Conservation (phyloP, 2,797 vertebrate species). For the Enteromius anoplus region DNA sequence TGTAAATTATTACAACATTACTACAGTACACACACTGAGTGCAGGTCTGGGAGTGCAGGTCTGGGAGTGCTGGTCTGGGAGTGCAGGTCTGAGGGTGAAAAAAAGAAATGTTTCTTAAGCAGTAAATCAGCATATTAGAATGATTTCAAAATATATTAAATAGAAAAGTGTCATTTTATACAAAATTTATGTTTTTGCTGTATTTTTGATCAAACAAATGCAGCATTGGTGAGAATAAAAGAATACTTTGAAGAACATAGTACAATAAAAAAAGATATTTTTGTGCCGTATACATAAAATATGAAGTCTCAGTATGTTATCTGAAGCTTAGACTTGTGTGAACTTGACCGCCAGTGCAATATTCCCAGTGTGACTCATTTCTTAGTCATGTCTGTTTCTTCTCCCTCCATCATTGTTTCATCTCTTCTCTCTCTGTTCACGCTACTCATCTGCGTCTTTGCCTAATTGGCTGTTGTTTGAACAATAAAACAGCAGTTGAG, state of each 20-base stretch:
- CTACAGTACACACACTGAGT: too few species aligned
- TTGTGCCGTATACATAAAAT: neutral
- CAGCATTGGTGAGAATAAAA: neutral
- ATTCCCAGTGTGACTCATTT: slow-evolving; percentile 35
- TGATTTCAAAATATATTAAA: neutral
- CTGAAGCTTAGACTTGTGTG: neutral
- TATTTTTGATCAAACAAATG: slow-evolving; percentile 5
- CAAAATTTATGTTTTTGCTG: neutral
- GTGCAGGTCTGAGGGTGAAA: too few species aligned
- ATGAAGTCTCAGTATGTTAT: neutral
- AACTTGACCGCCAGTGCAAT: slow-evolving; percentile 26
- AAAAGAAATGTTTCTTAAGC: neutral
- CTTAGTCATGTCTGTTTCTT: slow-evolving; percentile 6
- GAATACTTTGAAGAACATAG: neutral
- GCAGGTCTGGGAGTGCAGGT: too few species aligned
- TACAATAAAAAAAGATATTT: neutral
- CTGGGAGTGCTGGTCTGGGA: too few species aligned
- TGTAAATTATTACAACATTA: too few species aligned
- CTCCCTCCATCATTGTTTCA: slow-evolving; percentile 6
- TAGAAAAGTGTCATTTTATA: neutral
- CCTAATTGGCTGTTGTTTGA: slow-evolving; percentile 54
- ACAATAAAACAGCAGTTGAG: slow-evolving; percentile 39
- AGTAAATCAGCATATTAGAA: neutral
- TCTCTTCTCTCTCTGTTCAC: slow-evolving; percentile 38
- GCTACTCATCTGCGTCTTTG: slow-evolving; percentile 38